A percentile compares a stretch with the other conserved stretches of the same genome.
phyloP scores from a whole-genome alignment of 1,140 invertebrate species.

The Octopus bimaculoides region DNA sequence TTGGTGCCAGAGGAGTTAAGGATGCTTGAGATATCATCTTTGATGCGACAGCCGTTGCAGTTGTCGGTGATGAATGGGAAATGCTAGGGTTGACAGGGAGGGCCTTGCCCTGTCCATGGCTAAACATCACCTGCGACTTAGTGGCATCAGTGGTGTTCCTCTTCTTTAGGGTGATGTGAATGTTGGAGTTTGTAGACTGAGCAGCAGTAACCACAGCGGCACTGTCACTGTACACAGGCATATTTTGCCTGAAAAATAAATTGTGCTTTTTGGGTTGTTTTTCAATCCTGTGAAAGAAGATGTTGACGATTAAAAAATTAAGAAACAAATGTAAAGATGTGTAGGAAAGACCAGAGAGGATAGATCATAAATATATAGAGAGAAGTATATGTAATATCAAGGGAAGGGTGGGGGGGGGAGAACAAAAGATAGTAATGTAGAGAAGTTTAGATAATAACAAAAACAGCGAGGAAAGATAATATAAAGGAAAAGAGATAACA shows the following conservation, averaged over 20 bases:
- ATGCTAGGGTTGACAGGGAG: background rate
- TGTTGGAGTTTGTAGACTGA: background rate
- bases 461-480: too few relatives aligned
- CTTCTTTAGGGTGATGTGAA: background rate
- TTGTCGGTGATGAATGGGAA: slow-evolving; percentile 1
- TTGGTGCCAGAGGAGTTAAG: background rate
- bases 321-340: too few relatives aligned
- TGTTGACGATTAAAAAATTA: background rate
- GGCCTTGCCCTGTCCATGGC: background rate
- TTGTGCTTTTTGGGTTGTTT: slow-evolving; percentile 7
- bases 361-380: too few relatives aligned
- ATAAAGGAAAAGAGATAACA: too few relatives aligned
- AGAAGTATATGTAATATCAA: too few relatives aligned
- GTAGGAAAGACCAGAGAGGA: too few relatives aligned
- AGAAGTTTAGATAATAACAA: too few relatives aligned
- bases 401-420: too few relatives aligned
- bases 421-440: too few relatives aligned
- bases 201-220: background rate
- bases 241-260: slow-evolving; percentile 1
- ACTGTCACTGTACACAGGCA: background rate
- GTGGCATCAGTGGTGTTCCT: background rate
- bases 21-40: background rate
- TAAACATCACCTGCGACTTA: background rate
- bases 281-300: slow-evolving; percentile 1
- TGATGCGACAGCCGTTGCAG: background rate